Base-by-base conservation (phyloP, 2,888 invertebrate species). In the Campoplex capitator region DNA sequence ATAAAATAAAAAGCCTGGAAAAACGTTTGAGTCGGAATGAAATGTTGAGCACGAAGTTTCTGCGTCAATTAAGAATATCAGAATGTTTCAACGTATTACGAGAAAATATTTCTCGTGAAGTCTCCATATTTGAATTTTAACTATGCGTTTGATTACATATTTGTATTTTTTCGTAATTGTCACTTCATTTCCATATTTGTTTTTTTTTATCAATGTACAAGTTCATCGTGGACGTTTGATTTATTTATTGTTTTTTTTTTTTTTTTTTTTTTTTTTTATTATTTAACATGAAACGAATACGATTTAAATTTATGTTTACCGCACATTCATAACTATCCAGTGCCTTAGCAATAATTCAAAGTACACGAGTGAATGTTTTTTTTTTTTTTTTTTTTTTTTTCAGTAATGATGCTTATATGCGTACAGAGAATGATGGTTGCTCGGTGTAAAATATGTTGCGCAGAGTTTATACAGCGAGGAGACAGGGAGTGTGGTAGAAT, bases 391-490 rank as follows among this genome's bases (percentile, higher is more conserved):
- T 81, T 67, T 54, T 83, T 76, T 23, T 23, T 23, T 23, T 23
- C 13, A 18, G 38, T 28, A 45, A 75, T 74, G 13, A 68, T 54
- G 48, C 9, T 18, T 28, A 38, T 78, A 38, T 68, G 32, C 28
- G 35, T 18, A 35, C 35, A 23, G 9, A 58, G 18, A 28, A 42
- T 48, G 32, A 18, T 38, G 51, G 48, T 51, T 48, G 68, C 16
- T 68, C 23, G 56, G 74, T 70, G 32, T 58, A 58, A 83, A 83
- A 68, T 83, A 70, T 71, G 62, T 70, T 51, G 58, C 35, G 58
- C 35, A 62, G 51, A 28, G 76, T 81, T 71, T 71, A 58, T 67
- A 70, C 68, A 45, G 65, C 56, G 58, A 75, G 32, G 67, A 45
- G 71, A 16, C 38, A 6, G 23, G 28, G 28, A 8, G 74, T 7